These are phyloP conservation scores for Ochotona princeps DNA, from an alignment of 2,113 vertebrate species.

Conservation along the genomic window DNA sequence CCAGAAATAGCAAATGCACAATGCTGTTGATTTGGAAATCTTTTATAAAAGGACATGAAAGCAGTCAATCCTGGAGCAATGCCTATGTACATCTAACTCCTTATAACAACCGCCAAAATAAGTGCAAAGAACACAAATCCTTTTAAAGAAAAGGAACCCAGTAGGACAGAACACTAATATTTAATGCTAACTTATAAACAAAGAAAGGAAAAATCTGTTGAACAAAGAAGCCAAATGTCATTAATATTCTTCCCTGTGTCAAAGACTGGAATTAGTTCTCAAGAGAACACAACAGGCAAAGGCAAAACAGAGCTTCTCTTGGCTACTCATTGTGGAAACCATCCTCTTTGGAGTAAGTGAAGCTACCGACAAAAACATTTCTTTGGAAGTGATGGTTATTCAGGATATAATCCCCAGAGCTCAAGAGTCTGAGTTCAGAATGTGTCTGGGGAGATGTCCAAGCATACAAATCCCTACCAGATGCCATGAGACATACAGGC, in stretches of 20 bases:
- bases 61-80: conserved; percentile 73
- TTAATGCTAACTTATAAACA: conserved; percentile 70
- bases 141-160: conserved; percentile 74
- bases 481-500: background rate
- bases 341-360: background rate
- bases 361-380: conserved; percentile 47
- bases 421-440: conserved; percentile 30
- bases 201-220: conserved; percentile 73
- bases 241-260: conserved; percentile 67
- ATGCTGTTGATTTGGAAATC: conserved; percentile 78
- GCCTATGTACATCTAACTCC: conserved; percentile 74
- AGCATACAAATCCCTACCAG: conserved; percentile 16
- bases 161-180: conserved; percentile 55
- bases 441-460: background rate
- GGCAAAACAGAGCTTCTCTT: conserved; percentile 61
- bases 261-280: conserved; percentile 63
- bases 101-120: conserved; percentile 79
- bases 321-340: conserved; percentile 60
- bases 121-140: conserved; percentile 80
- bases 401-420: background rate
- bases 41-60: conserved; percentile 82
- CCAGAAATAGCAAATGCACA: conserved; percentile 83
- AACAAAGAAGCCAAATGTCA: conserved; percentile 68
- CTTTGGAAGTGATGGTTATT: conserved; percentile 37
- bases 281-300: conserved; percentile 38